A percentile compares a stretch with the other conserved stretches of the same genome.
Evolutionary conservation across 2,113 vertebrate species (phyloP).

Genomic region (Tauraco erythrolophus): DNA sequence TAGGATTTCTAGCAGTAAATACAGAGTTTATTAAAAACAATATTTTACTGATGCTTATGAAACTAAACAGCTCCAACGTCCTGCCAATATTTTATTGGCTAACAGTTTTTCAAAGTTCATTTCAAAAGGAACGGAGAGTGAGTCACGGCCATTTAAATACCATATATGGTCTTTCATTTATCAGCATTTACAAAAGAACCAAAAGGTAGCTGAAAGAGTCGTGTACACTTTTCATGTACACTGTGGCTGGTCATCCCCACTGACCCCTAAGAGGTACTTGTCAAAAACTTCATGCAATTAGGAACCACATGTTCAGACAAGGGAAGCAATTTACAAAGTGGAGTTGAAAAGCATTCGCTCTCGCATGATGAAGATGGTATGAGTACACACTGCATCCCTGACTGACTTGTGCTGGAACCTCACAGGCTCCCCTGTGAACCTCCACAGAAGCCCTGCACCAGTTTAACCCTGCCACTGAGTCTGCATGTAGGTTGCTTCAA

Average conservation of each 20-base stretch:
- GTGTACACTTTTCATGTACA: background rate
- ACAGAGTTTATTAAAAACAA: conserved; percentile 62
- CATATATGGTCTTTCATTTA: background rate
- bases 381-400: background rate
- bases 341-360: background rate
- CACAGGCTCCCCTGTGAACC: background rate
- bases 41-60: conserved; percentile 52
- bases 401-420: background rate
- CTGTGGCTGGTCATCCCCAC: background rate
- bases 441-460: background rate
- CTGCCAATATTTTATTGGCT: conserved; percentile 6
- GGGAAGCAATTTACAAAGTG: background rate
- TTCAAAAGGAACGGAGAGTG: background rate
- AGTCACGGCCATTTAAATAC: background rate
- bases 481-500: background rate
- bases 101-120: background rate
- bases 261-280: background rate
- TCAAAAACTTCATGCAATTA: background rate
- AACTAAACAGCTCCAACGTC: background rate
- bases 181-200: background rate
- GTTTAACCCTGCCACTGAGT: background rate
- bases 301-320: background rate
- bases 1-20: background rate
- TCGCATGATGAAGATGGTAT: background rate
- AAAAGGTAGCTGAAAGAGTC: background rate